phyloP scores from a whole-genome alignment of 2,888 invertebrate species.

The Idaea straminata region DNA sequence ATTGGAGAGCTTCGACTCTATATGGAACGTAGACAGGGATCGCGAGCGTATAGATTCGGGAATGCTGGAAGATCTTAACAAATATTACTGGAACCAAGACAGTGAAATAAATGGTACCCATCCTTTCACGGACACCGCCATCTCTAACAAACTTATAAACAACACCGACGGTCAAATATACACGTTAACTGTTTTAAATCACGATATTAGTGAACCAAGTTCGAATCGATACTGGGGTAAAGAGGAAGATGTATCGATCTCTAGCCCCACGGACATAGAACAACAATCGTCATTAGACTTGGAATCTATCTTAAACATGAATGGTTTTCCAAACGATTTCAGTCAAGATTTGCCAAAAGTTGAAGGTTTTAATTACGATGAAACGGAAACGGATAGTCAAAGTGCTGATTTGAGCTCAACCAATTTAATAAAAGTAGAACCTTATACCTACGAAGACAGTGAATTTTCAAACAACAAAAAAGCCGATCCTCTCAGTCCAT shows the following conservation, averaged over 20 bases:
- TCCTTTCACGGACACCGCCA: conserved; percentile 71
- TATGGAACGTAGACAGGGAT: conserved; percentile 86
- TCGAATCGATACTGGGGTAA: conserved; percentile 84
- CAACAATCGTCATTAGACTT: conserved; percentile 85
- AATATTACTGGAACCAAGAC: conserved; percentile 89
- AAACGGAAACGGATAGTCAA: conserved; percentile 88
- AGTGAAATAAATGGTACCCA: conserved; percentile 77
- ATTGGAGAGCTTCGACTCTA: conserved; percentile 79
- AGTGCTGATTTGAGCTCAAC: conserved; percentile 85
- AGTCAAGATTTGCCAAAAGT: conserved; percentile 84
- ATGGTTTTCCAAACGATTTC: conserved; percentile 81
- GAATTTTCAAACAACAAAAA: conserved; percentile 69
- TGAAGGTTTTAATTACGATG: conserved; percentile 87
- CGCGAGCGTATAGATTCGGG: conserved; percentile 86
- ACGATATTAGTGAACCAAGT: conserved; percentile 84
- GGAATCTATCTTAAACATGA: conserved; percentile 88
- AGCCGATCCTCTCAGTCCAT: conserved; percentile 63
- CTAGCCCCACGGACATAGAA: conserved; percentile 81
- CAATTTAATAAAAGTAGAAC: conserved; percentile 75
- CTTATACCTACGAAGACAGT: conserved; percentile 64
- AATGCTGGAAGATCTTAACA: conserved; percentile 91
- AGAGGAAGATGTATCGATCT: conserved; percentile 82
- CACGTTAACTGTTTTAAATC: conserved; percentile 92
- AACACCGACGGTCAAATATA: conserved; percentile 92
- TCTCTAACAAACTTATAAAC: conserved; percentile 74